phyloP scores from a whole-genome alignment of 2,113 vertebrate genomes.

The Lonchura striata region DNA sequence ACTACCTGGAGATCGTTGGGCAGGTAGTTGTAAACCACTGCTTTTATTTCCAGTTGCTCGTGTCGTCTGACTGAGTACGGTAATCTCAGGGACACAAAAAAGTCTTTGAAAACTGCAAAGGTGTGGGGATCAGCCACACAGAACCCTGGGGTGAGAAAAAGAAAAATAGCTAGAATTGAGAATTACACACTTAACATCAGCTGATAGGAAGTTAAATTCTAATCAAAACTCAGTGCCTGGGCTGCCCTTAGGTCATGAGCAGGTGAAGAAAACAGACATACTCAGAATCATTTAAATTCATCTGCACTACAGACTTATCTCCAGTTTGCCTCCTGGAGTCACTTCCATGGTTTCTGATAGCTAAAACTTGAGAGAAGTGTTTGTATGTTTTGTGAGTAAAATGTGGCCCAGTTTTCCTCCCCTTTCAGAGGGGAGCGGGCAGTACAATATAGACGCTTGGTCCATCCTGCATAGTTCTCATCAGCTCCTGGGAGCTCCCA shows the following conservation, averaged over 20 bases:
- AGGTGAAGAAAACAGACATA: not conserved
- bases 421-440: not conserved
- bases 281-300: not conserved
- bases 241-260: not conserved
- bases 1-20: not conserved
- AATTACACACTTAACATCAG: not conserved
- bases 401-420: not conserved
- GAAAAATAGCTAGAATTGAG: not conserved
- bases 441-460: not conserved
- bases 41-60: slow-evolving; percentile 78
- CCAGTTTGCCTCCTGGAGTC: not conserved
- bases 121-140: slow-evolving; percentile 74
- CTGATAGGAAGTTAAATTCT: not conserved
- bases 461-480: not conserved
- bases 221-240: not conserved
- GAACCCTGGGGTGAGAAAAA: slow-evolving; percentile 68
- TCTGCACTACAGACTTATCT: not conserved
- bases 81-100: slow-evolving; percentile 79
- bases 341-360: not conserved
- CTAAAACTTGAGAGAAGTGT: not conserved
- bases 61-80: slow-evolving; percentile 78
- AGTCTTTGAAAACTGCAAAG: slow-evolving; percentile 65
- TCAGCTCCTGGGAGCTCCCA: not conserved
- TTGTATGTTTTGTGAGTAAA: not conserved
- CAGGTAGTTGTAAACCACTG: slow-evolving; percentile 81